Base-by-base conservation (phyloP, 1,140 invertebrate genomes). In the Monochamus saltuarius region DNA sequence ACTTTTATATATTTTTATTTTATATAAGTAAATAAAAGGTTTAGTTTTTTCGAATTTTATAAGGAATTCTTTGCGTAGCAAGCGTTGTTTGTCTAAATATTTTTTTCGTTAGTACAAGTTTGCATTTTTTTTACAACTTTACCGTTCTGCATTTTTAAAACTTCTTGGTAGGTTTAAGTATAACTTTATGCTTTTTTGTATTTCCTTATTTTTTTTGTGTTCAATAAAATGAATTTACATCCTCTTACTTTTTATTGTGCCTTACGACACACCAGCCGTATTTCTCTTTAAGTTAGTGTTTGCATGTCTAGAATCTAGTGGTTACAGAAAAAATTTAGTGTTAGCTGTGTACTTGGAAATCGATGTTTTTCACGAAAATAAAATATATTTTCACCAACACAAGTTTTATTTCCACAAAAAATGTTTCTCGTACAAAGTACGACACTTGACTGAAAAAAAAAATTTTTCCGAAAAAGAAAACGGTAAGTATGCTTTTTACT, bases 351-450 rank as follows among this genome's bases (percentile, higher is more conserved):
- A 51, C 29, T 40, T 36, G 40, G 42, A 51, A 52, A 43, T 54
- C 22, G 14, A 58, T 58, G 56, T 54, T 60, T 60, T 53, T 45
- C 57, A 59, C 58, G 45, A 46, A 55, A 59, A 60, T 60, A 60
- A 60, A 60, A 35, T 54, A 60, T 60, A 60, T 60, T 60, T 60
- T 60, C 58, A 60, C 58, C 58, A 60, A 51, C 4, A 13, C 34
- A 13, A 13, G 2, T 29, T 29, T 29, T 29, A 29, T 29, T 29
- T 29, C 22, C 22, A 3, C 22, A 29, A 29, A 29, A 29, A 29
- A 29, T 3, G 6, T 29, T 29, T 29, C 6, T 29, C 22, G 22
- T 29, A 29, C n/a, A n/a, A n/a, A n/a, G n/a, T n/a, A n/a, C n/a
- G n/a, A n/a, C n/a, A n/a, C 2, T 29, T 6, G 22, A 3, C 22